Evolutionary conservation across 2,888 invertebrate species (phyloP).

Genomic region (Chironomus tentans): DNA sequence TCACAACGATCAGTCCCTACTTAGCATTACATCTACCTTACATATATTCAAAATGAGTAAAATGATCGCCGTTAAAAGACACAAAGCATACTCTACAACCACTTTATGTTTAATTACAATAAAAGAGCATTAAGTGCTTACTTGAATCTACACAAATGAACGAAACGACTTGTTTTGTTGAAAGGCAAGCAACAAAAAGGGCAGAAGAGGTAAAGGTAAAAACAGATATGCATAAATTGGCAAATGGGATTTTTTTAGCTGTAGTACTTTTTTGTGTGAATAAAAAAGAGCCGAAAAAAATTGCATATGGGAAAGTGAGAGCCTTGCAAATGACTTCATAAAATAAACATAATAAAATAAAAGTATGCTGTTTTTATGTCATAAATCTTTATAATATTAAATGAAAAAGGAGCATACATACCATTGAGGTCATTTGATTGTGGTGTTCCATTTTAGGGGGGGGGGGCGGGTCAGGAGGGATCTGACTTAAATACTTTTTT

Average conservation of each 20-base stretch:
- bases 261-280: neutral
- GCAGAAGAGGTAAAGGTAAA: neutral
- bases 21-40: neutral
- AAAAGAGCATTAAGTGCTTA: neutral
- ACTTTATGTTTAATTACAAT: constrained; percentile 20
- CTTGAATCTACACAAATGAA: too few species aligned
- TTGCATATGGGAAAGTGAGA: neutral
- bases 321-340: constrained; percentile 2
- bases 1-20: too few species aligned
- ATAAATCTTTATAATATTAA: constrained; percentile 19
- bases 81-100: neutral
- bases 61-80: constrained; percentile 1
- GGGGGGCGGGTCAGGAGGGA: too few species aligned
- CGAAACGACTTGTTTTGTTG: too few species aligned
- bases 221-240: constrained; percentile 14
- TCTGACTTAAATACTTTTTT: too few species aligned
- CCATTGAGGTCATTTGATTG: too few species aligned
- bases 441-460: too few species aligned
- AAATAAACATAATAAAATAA: constrained; percentile 13
- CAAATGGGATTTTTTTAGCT: neutral
- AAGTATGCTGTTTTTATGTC: constrained; percentile 6
- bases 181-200: too few species aligned
- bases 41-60: neutral
- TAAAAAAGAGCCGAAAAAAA: neutral
- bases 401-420: neutral